Evolutionary conservation across 2,888 invertebrate species (phyloP), one percentile per base, ranked within the genome.

Genomic region (Hirtodrosophila trivittata): DNA sequence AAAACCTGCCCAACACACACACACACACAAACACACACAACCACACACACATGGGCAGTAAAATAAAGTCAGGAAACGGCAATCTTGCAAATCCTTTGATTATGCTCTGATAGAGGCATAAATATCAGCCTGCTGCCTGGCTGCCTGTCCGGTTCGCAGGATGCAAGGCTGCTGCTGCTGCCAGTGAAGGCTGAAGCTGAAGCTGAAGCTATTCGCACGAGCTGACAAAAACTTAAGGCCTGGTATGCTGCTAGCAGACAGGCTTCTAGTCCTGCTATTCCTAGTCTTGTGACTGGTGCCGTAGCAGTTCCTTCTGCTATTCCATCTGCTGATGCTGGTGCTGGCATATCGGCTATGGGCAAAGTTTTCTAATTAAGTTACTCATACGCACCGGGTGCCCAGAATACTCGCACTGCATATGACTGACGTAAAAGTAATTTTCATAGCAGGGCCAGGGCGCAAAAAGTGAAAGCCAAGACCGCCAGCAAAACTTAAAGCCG

Each of bases 351-450:
- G 76, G 68, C 64, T 60, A 78, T 60, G 76, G 72, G 54, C 25
- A 81, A 82, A 85, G 75, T 82, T 82, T 82, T 82, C 86, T 82
- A 82, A 82, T 82, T 82, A 82, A 85, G 87, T 87, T 81, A 82
- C 87, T 75, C 83, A 85, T 87, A 85, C 86, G 83, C 78, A 87
- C 63, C 63, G 78, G 59, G 57, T 72, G 75, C 78, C 69, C 69
- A 57, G 66, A 47, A 55, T 28, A 28, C 14, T 25, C 10, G 14
- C 4, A 14, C 33, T 63, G 85, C 86, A 82, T 74, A 77, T 82
- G 75, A 85, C 66, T 86, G 87, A 82, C 82, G 78, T 74, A 67
- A 82, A 81, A 85, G 78, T 86, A 81, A 85, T 85, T 81, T 86
- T 81, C 87, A 86, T 66, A 66, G 56, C 49, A 41, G 41, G 35